A percentile compares a stretch with the other conserved stretches of the same genome.
phyloP scores from a whole-genome alignment of 2,113 vertebrate species.

The Protobothrops flavoviridis region DNA sequence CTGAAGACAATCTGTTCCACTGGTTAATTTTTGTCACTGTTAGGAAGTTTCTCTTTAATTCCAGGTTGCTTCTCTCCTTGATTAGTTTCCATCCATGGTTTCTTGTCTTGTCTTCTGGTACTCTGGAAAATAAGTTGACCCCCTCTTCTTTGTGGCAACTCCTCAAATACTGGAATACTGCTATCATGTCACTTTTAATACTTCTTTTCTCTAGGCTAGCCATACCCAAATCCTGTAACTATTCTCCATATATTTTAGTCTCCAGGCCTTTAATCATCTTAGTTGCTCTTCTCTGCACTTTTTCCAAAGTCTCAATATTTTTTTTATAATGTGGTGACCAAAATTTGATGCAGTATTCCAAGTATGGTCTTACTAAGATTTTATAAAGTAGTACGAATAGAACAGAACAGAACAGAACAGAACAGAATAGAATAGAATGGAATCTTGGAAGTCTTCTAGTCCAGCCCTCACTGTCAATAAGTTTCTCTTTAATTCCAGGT shows the following conservation, averaged over 20 bases:
- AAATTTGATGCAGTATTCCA: neutral
- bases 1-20: neutral
- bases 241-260: no score
- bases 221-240: no score
- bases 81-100: neutral
- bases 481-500: neutral
- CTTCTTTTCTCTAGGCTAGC: no score
- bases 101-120: neutral
- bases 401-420: no score
- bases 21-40: neutral
- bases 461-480: neutral
- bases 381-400: neutral
- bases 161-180: neutral
- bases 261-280: no score
- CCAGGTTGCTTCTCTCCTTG: neutral
- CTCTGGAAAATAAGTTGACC: neutral
- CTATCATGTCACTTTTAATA: neutral
- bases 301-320: no score
- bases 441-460: no score
- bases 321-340: neutral
- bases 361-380: neutral
- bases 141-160: neutral
- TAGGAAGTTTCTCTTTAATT: neutral
- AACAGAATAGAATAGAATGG: no score
- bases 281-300: no score